Conservation (phyloP, 2,888 invertebrate species). For the Drosophila formosana region DNA sequence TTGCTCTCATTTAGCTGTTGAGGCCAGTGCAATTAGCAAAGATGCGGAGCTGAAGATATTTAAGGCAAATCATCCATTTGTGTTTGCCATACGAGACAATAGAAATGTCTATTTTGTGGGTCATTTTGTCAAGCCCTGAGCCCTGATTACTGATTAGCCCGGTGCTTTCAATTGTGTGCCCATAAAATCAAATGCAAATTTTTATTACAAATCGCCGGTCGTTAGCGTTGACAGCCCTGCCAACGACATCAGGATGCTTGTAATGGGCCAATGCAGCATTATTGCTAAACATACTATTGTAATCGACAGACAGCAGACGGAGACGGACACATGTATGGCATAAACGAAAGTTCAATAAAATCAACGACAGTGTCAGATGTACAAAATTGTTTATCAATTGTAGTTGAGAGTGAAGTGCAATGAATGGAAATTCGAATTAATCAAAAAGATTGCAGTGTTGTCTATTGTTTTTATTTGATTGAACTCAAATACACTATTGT, state of each 20-base stretch:
- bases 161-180: constrained; percentile 7
- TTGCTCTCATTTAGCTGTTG: not conserved
- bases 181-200: constrained; percentile 33
- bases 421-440: not conserved
- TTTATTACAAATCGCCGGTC: constrained; percentile 18
- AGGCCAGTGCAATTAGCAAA: not conserved
- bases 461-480: not conserved
- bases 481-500: not conserved
- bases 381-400: not conserved
- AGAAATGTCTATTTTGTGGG: constrained; percentile 68
- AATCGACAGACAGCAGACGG: not conserved
- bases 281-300: constrained; percentile 1
- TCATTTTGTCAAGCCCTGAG: constrained; percentile 61
- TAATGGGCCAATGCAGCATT: constrained; percentile 34
- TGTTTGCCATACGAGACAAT: constrained; percentile 69
- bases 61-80: constrained; percentile 72
- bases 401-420: not conserved
- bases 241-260: not conserved
- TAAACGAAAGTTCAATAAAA: constrained; percentile 44
- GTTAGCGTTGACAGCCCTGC: constrained; percentile 16
- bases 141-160: constrained; percentile 25
- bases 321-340: not conserved
- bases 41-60: constrained; percentile 64
- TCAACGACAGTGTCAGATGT: constrained; percentile 22
- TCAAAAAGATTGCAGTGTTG: not conserved